These are phyloP conservation scores for Aethina tumida DNA, from an alignment of 1,140 invertebrate genomes.

Conservation along the genomic window DNA sequence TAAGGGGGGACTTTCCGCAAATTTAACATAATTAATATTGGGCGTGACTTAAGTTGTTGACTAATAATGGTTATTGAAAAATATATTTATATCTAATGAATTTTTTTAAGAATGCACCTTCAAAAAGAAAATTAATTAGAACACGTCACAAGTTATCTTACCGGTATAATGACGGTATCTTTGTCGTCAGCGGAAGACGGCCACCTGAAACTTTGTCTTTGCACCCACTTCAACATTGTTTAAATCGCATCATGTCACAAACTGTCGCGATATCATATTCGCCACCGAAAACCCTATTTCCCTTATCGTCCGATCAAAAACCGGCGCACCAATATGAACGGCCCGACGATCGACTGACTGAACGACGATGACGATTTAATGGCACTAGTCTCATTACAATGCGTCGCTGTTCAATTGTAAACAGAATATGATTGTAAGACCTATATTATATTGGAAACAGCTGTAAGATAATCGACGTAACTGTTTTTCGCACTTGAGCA, in stretches of 20 bases:
- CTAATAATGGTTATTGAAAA: conserved; percentile 1
- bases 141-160: conserved; percentile 5
- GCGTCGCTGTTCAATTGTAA: conserved; percentile 12
- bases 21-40: conserved; percentile 1
- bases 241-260: conserved; percentile 2
- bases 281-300: too few relatives aligned
- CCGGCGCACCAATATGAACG: neutral
- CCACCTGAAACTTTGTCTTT: conserved; percentile 20
- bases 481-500: too few relatives aligned
- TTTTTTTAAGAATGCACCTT: conserved; percentile 5
- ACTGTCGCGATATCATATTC: too few relatives aligned
- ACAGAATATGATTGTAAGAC: conserved; percentile 15
- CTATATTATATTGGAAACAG: conserved; percentile 14
- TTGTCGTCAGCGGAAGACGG: conserved; percentile 8
- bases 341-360: conserved; percentile 2
- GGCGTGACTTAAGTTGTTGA: conserved; percentile 3
- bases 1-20: too few relatives aligned
- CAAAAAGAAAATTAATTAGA: neutral
- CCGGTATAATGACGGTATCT: conserved; percentile 11
- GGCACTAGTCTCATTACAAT: conserved; percentile 4
- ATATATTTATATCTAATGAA: neutral
- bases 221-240: conserved; percentile 27
- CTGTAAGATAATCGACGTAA: too few relatives aligned
- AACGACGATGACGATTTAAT: neutral
- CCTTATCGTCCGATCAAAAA: too few relatives aligned